Evolutionary conservation across 2,797 vertebrate genomes (phyloP).

Genomic region (Oreortyx pictus): DNA sequence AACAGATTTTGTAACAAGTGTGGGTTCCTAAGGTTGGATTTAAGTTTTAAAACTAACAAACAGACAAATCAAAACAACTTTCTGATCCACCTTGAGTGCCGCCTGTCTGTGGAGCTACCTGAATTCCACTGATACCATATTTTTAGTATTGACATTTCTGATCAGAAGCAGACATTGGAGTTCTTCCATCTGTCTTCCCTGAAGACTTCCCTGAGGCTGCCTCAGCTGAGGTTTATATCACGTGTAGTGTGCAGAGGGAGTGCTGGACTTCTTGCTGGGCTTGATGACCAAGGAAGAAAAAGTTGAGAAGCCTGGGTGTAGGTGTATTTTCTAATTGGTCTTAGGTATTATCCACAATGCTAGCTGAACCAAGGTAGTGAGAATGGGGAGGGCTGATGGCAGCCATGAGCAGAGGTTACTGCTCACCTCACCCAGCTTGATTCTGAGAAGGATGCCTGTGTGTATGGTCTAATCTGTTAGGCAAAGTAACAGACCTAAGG

Average conservation of each 20-base stretch:
- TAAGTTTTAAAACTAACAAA: neutral
- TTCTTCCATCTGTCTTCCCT: neutral
- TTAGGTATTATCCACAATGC: neutral
- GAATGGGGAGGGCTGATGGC: neutral
- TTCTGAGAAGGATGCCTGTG: neutral
- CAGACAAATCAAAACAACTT: neutral
- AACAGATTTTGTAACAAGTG: neutral
- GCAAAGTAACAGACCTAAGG: neutral
- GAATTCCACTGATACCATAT: neutral
- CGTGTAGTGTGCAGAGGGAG: accelerated
- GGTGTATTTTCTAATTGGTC: neutral
- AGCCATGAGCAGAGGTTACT: neutral
- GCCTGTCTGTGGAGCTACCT: neutral
- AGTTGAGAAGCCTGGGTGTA: neutral
- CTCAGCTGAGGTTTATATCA: neutral
- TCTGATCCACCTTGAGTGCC: neutral
- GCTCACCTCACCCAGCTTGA: neutral
- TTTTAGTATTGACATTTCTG: neutral
- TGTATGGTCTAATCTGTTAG: neutral
- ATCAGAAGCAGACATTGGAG: neutral
- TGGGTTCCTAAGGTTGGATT: neutral
- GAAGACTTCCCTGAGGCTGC: neutral
- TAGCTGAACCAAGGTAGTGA: neutral
- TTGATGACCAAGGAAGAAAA: neutral
- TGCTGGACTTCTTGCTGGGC: neutral